phyloP scores from a whole-genome alignment of 2,113 vertebrate species.

The Notarius quadriscutis region DNA sequence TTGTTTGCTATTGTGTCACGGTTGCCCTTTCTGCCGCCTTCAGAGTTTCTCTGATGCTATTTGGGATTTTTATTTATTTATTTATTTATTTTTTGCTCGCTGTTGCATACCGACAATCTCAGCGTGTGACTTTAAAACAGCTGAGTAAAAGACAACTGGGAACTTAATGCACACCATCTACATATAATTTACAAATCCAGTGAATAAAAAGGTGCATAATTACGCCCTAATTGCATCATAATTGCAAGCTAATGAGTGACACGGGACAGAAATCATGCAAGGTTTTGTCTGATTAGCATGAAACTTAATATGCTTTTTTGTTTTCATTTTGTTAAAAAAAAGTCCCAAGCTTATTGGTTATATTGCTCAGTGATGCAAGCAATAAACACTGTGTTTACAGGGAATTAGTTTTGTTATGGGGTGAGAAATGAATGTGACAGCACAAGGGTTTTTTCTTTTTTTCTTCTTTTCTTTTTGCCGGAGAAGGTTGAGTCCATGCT shows the following conservation, averaged over 20 bases:
- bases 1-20: conserved; percentile 42
- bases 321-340: background rate
- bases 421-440: background rate
- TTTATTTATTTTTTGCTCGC: conserved; percentile 39
- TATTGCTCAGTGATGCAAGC: conserved; percentile 58
- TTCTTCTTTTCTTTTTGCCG: background rate
- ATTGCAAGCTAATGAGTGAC: conserved; percentile 6
- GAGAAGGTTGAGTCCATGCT: background rate
- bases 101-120: conserved; percentile 59
- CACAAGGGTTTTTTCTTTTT: background rate
- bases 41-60: conserved; percentile 63
- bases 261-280: conserved; percentile 7
- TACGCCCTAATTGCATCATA: conserved; percentile 16
- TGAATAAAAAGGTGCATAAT: conserved; percentile 25
- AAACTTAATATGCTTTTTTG: background rate
- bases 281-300: background rate
- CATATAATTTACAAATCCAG: background rate
- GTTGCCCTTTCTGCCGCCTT: conserved; percentile 61
- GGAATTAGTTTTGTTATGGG: conserved; percentile 26
- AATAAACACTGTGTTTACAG: conserved; percentile 38
- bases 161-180: conserved; percentile 5
- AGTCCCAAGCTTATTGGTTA: background rate
- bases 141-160: conserved; percentile 26
- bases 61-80: conserved; percentile 56
- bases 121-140: conserved; percentile 68